Evolutionary conservation across 2,888 invertebrate species (phyloP).

Genomic region (Urechis unicinctus): DNA sequence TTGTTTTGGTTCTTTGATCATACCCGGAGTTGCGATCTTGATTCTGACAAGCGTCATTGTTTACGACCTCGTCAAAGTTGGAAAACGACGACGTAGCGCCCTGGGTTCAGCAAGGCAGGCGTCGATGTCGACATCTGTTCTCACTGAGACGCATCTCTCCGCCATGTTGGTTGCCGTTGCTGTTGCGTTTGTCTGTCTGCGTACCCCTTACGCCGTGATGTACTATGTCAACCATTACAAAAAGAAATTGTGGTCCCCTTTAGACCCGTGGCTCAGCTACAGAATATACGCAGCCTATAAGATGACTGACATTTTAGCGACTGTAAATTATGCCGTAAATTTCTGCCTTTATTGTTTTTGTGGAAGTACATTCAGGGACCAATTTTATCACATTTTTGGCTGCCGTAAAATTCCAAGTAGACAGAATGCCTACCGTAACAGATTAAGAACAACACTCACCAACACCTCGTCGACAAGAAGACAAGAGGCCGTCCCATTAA

Average conservation of each 20-base stretch:
- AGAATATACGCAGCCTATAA: background rate
- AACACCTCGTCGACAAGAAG: too few relatives aligned
- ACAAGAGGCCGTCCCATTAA: too few relatives aligned
- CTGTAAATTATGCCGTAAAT: constrained; percentile 2
- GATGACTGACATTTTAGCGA: constrained; percentile 5
- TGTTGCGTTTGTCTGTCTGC: constrained; percentile 2
- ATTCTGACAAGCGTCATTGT: constrained; percentile 6
- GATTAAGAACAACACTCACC: too few relatives aligned
- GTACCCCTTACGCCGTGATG: constrained; percentile 7
- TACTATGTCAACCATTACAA: constrained; percentile 6
- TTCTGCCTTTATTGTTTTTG: constrained; percentile 7
- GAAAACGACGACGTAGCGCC: background rate
- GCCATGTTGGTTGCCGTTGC: constrained; percentile 10
- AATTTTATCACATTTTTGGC: too few relatives aligned
- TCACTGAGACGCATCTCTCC: constrained; percentile 6
- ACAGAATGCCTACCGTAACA: too few relatives aligned
- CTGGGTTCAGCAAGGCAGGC: too few relatives aligned
- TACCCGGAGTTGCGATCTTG: constrained; percentile 5
- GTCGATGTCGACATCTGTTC: background rate
- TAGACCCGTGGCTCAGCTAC: background rate
- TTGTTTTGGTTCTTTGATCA: constrained; percentile 3
- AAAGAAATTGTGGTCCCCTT: background rate
- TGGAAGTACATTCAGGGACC: constrained; percentile 6
- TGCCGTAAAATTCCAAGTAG: too few relatives aligned
- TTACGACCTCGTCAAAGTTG: background rate